Evolutionary conservation across 2,797 vertebrate genomes (phyloP), one percentile per base, ranked within the genome.

Genomic region (Girardinus metallicus): DNA sequence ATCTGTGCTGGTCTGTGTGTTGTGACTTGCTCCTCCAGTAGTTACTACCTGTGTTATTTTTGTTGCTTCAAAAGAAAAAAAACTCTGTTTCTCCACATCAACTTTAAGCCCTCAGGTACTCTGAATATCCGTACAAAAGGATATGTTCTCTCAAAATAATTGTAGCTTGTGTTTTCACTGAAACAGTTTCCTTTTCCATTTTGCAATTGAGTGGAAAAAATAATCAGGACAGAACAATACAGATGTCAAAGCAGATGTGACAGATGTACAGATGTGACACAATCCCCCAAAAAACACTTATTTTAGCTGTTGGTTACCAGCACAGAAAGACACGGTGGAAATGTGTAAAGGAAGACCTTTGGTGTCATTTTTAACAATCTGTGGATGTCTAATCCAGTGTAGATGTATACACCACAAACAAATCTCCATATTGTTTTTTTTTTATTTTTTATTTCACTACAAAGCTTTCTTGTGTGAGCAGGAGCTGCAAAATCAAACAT

Each of bases 391-490:
- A 55, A 10, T 55, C 7, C 53, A 46, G 43, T 26, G 18, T 4
- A 26, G 1, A 43, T 18, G 21, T 15, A 41, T 15, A n/a, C 1
- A 6, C 15, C 26, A 46, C 70, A 53, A 26, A 26, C 8, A 43
- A 70, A 26, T 26, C 21, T 23, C 23, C 0, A 47, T 7, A n/a
- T n/a, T n/a, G n/a, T n/a, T n/a, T n/a, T 36, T 76, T 60, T 57
- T 64, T 84, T 76, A 68, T 34, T 75, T 75, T n/a, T 7, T 3
- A 53, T 79, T 81, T 51, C 62, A 71, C 36, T 41, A 88, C 55
- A 29, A 49, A 53, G 8, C 7, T 66, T 78, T 60, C 47, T 18
- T 64, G 21, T 9, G 53, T 55, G 51, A 53, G 51, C 51, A 26
- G 23, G 21, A 53, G 21, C 6, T 51, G 2, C 49, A 51, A 23